Conservation (phyloP, 2,888 invertebrate species). For the Mesodorylaimus sp. region DNA sequence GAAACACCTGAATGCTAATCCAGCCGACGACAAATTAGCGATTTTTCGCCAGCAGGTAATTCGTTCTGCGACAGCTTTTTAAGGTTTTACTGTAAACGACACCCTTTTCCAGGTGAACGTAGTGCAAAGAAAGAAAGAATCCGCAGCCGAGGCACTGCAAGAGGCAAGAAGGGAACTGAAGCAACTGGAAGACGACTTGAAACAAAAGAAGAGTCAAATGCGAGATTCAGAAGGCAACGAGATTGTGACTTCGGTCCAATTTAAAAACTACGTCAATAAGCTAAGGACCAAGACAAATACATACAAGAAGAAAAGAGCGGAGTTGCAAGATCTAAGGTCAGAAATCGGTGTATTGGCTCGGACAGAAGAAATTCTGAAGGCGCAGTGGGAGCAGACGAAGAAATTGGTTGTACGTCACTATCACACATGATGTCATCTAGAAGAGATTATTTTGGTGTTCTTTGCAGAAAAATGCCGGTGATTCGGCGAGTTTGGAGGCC, state of each 20-base stretch:
- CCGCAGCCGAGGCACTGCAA: conserved; percentile 49
- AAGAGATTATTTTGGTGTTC: too few species aligned
- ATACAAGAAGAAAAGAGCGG: conserved; percentile 59
- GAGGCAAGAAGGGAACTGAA: conserved; percentile 46
- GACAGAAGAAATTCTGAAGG: conserved; percentile 54
- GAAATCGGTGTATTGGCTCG: conserved; percentile 56
- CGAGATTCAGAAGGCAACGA: conserved; percentile 43
- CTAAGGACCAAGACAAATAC: conserved; percentile 57
- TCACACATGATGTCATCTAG: too few species aligned
- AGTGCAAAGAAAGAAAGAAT: conserved; percentile 58
- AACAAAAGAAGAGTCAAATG: conserved; percentile 37
- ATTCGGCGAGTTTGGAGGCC: too few species aligned
- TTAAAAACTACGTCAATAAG: conserved; percentile 63
- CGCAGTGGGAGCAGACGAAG: too few species aligned
- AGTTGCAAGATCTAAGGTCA: conserved; percentile 52
- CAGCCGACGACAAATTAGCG: conserved; percentile 51
- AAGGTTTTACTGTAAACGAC: too few species aligned
- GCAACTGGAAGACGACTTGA: conserved; percentile 44
- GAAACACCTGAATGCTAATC: conserved; percentile 46
- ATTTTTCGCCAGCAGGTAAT: conserved; percentile 60
- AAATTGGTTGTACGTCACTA: too few species aligned
- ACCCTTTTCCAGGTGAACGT: conserved; percentile 5
- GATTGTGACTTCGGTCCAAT: conserved; percentile 47
- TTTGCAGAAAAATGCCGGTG: too few species aligned
- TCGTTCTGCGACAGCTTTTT: too few species aligned